These are phyloP conservation scores for Limonius californicus DNA, from an alignment of 1,140 invertebrate species.

Conservation along the genomic window DNA sequence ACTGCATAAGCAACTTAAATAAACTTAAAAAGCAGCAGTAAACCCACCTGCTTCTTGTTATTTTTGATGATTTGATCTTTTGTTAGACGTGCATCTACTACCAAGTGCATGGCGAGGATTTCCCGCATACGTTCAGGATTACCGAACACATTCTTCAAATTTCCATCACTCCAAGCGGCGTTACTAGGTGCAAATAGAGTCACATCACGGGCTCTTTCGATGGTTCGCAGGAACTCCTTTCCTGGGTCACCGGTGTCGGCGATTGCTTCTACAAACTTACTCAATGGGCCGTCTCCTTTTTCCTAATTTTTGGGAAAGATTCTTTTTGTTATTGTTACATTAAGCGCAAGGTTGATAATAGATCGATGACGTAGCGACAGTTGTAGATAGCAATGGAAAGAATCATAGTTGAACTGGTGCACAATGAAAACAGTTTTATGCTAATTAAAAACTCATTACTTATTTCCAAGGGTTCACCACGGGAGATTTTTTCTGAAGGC, in stretches of 20 bases:
- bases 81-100: conserved; percentile 67
- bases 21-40: too few relatives aligned
- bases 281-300: conserved; percentile 77
- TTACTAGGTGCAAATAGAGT: conserved; percentile 89
- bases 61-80: conserved; percentile 70
- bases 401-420: too few relatives aligned
- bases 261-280: conserved; percentile 76
- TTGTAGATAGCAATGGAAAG: too few relatives aligned
- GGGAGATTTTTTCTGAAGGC: too few relatives aligned
- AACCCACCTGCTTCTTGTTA: conserved; percentile 50
- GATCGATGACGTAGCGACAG: too few relatives aligned
- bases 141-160: conserved; percentile 65
- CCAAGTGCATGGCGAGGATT: conserved; percentile 74
- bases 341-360: too few relatives aligned
- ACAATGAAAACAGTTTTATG: too few relatives aligned
- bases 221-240: conserved; percentile 66
- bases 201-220: conserved; percentile 66
- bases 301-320: too few relatives aligned
- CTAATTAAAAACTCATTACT: too few relatives aligned
- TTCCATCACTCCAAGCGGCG: conserved; percentile 70
- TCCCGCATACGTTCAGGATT: conserved; percentile 66
- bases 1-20: too few relatives aligned
- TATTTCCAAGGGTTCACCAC: too few relatives aligned
- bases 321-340: too few relatives aligned
- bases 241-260: conserved; percentile 66